Evolutionary conservation across 2,113 vertebrate species (phyloP).

Genomic region (Nansenia antarctica): DNA sequence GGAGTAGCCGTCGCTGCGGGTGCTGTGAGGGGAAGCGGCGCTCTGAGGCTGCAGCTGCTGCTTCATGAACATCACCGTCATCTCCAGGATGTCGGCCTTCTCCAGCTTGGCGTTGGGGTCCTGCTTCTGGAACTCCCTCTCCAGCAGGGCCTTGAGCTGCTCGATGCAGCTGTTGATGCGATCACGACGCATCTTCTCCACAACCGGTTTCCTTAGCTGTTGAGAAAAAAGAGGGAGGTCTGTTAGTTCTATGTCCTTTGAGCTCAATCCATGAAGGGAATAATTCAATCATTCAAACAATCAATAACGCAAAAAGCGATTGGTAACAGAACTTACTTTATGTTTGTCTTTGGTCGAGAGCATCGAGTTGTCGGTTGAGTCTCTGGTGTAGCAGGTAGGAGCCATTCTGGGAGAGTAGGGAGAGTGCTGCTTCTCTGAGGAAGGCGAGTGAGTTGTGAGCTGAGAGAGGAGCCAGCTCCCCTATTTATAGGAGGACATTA

Average conservation of each 20-base stretch:
- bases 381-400: conserved; percentile 38
- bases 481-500: conserved; percentile 66
- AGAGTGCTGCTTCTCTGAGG: conserved; percentile 36
- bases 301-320: not conserved
- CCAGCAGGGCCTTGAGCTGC: conserved; percentile 45
- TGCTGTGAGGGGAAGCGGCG: conserved; percentile 61
- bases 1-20: conserved; percentile 46
- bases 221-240: not conserved
- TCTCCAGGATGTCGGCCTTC: conserved; percentile 56
- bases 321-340: conserved; percentile 37
- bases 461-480: conserved; percentile 35
- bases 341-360: conserved; percentile 55
- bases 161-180: conserved; percentile 51
- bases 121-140: conserved; percentile 35
- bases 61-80: conserved; percentile 35
- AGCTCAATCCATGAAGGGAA: not conserved
- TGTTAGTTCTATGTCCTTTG: conserved; percentile 17
- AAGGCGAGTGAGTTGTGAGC: conserved; percentile 46
- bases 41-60: conserved; percentile 18
- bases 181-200: conserved; percentile 47
- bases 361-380: conserved; percentile 29
- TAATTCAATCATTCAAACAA: not conserved
- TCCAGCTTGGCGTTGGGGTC: conserved; percentile 45
- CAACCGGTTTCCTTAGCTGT: conserved; percentile 57
- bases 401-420: conserved; percentile 50